Base-by-base conservation (phyloP, 2,113 vertebrate species). In the Stictonetta naevosa region DNA sequence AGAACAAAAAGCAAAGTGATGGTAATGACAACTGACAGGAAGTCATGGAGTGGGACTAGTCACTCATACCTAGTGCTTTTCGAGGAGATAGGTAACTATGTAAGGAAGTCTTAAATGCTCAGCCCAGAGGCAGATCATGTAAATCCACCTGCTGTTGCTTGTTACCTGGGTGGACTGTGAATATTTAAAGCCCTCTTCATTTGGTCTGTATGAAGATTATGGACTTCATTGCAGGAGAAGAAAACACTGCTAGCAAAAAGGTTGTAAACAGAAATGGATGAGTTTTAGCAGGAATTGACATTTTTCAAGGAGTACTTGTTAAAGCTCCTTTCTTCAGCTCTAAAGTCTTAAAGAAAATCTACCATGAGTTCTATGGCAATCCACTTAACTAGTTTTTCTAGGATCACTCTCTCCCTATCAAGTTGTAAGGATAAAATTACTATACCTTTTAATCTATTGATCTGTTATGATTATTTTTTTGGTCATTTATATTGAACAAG, bases 381-480 rank as follows among this genome's bases (percentile, higher is more conserved):
- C 55, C 78, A 75, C 83, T 95, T 83, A 66, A 72, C 62, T 73
- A 46, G 11, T 90, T 97, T 87, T 79, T 34, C 26, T 74, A 68
- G 81, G 86, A 79, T 80, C 19, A 50, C 46, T 90, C 25, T 88
- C 34, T 52, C 83, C 34, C 26, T 86, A 38, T 63, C 58, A 78
- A 90, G 78, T 72, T 63, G 33, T 36, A 90, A 84, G 86, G 40
- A 69, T 81, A 90, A 78, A 91, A 83, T 90, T 92, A 55, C 25
- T 25, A 33, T 85, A 52, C 58, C 22, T 86, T 95, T 89, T 68
- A 58, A 85, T 93, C 62, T 92, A 34, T 48, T 94, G 67, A 69
- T 63, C 88, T 75, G 75, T 82, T 82, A 56, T 42, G 18, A 68
- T 72, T 78, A 17, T 56, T 86, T 60, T 94, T 94, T 68, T 59